A percentile compares a stretch with the other conserved stretches of the same genome.
Conservation (phyloP, 1,140 invertebrate species). For the Tribolium madens region DNA sequence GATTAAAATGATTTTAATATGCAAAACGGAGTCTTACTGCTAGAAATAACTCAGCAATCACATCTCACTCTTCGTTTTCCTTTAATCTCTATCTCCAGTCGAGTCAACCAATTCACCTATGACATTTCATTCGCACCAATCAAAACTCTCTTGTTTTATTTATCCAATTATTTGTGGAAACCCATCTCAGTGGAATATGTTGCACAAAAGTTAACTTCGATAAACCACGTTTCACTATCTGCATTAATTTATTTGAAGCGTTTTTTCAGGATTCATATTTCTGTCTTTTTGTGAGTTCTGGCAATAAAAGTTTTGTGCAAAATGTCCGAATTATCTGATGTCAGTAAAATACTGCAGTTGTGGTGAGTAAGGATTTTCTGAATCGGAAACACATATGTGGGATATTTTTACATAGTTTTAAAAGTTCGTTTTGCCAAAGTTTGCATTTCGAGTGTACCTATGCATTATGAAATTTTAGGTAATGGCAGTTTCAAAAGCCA, state of each 20-base stretch:
- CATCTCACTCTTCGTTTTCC: neutral
- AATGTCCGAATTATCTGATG: slow-evolving; percentile 9
- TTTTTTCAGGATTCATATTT: neutral
- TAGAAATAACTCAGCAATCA: neutral
- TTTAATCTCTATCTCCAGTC: neutral
- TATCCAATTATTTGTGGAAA: neutral
- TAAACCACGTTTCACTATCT: slow-evolving; percentile 13
- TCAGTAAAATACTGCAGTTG: slow-evolving; percentile 2
- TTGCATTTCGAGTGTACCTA: neutral
- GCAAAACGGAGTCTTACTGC: neutral
- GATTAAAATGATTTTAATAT: neutral
- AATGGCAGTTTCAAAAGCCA: slow-evolving; percentile 14
- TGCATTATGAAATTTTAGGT: slow-evolving; percentile 23
- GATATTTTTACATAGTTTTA: neutral
- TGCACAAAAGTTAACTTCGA: neutral
- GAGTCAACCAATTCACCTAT: neutral
- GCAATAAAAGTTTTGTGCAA: slow-evolving; percentile 3
- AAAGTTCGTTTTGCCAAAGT: neutral
- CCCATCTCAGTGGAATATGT: neutral
- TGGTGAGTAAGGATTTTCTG: neutral
- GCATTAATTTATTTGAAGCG: slow-evolving; percentile 14
- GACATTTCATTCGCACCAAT: neutral
- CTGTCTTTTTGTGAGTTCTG: neutral
- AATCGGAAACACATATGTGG: neutral
- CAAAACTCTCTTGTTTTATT: neutral